phyloP scores from a whole-genome alignment of 2,797 vertebrate genomes.

The Pseudomugil tenellus region DNA sequence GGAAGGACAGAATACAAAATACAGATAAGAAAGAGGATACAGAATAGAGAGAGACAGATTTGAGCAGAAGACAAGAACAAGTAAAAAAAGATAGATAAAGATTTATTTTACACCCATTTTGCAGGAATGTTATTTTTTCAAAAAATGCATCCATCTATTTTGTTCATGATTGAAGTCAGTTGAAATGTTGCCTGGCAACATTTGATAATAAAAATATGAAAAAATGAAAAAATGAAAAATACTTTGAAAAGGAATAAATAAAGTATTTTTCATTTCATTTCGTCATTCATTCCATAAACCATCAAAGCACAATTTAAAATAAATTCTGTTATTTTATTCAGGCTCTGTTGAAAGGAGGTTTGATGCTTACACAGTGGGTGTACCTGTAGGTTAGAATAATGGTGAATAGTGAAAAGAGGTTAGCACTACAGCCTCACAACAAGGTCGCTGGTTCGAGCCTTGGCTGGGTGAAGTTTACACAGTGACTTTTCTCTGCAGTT shows the following conservation, averaged over 20 bases:
- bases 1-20: conserved; percentile 21
- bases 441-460: no score
- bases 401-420: no score
- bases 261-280: no score
- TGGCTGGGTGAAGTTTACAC: no score
- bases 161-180: conserved; percentile 8
- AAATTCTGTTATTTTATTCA: not conserved
- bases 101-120: conserved; percentile 19
- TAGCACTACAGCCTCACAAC: no score
- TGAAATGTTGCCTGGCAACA: not conserved
- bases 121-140: conserved; percentile 1
- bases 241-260: no score
- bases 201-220: no score
- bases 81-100: not conserved
- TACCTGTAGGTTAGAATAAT: not conserved
- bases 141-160: not conserved
- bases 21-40: no score
- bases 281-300: not conserved
- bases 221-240: no score
- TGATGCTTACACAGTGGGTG: not conserved
- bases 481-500: no score
- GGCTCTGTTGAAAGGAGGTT: not conserved
- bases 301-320: not conserved
- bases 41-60: conserved; percentile 15
- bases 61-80: conserved; percentile 15